Conservation (phyloP, 2,888 invertebrate genomes). For the Agonopterix subpropinquella region DNA sequence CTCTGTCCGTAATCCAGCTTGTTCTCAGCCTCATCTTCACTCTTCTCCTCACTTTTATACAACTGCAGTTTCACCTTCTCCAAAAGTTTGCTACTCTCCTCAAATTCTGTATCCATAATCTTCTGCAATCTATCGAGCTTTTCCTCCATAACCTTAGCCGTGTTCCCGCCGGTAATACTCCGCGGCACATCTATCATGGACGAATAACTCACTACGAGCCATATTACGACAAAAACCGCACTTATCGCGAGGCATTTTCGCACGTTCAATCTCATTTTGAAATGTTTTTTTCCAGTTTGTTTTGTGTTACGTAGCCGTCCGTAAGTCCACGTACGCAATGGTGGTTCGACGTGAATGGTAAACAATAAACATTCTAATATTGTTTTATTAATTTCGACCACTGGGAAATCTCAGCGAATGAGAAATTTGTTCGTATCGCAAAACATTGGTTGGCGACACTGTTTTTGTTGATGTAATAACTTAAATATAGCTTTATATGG, state of each 20-base stretch:
- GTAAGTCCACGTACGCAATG: slow-evolving; percentile 17
- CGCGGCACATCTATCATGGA: slow-evolving; percentile 37
- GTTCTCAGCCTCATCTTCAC: slow-evolving; percentile 11
- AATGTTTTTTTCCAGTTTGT: slow-evolving; percentile 1
- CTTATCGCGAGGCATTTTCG: slow-evolving; percentile 39
- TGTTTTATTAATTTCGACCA: too few species aligned
- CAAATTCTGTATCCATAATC: slow-evolving; percentile 36
- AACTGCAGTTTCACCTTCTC: slow-evolving; percentile 37
- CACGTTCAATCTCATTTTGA: slow-evolving; percentile 58
- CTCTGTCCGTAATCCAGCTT: slow-evolving; percentile 7
- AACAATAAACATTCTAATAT: slow-evolving; percentile 20
- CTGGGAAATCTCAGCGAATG: too few species aligned
- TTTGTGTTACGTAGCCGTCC: slow-evolving; percentile 3
- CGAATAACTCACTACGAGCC: slow-evolving; percentile 45
- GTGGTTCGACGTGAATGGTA: slow-evolving; percentile 12
- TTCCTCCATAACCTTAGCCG: slow-evolving; percentile 32
- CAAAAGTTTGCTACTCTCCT: slow-evolving; percentile 42
- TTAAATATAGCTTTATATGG: too few species aligned
- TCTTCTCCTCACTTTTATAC: slow-evolving; percentile 19
- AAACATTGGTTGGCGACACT: too few species aligned
- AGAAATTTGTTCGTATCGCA: too few species aligned
- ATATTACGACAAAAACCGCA: slow-evolving; percentile 33
- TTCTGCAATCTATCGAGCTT: slow-evolving; percentile 38
- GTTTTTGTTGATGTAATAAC: too few species aligned
- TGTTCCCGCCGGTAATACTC: slow-evolving; percentile 14